Base-by-base conservation (phyloP, 2,888 invertebrate genomes). In the Dorcus hopei region DNA sequence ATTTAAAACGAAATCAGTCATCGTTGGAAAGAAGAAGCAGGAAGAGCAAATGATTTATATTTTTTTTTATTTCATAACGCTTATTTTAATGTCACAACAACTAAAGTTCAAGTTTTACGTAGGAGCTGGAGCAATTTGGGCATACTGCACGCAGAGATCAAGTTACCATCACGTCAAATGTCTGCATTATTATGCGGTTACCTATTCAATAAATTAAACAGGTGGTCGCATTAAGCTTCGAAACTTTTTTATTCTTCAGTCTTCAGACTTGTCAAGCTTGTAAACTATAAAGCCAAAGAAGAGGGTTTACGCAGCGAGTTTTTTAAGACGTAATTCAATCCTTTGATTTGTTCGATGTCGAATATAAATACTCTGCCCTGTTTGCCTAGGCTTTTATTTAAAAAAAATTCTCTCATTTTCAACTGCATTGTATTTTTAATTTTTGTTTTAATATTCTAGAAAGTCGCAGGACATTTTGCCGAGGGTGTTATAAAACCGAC, bases 331-430 rank as follows among this genome's bases (percentile, higher is more conserved):
- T 56, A 56, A 56, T 51, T 43, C 51, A 50, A 56, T 56, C 56
- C 49, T 50, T 51, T 56, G 56, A 51, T 56, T 56, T 45, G 45
- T 45, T 45, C 26, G 38, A 41, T 42, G 43, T 38, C 16, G 47
- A 47, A 26, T 48, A 16, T 54, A 56, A 56, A 56, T 51, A 56
- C 40, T 50, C 56, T 38, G 42, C 56, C 56, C 56, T 43, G 26
- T 33, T 33, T 33, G 1, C 26, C 26, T 33, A 33, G 26, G 3
- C 26, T 33, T 26, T 33, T 33, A 33, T 33, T 33, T 26, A 14
- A 14, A 14, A 26, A 26, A 26, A 26, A 26, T 26, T n/a, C 26
- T 26, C 5, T 26, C 3, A 5, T 26, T 26, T 26, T 26, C 26
- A 1, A 6, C 5, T 6, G 26, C 7, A 33, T 33, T 33, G 26